Evolutionary conservation across 2,113 vertebrate species (phyloP).

Genomic region (Fulmarus glacialis): DNA sequence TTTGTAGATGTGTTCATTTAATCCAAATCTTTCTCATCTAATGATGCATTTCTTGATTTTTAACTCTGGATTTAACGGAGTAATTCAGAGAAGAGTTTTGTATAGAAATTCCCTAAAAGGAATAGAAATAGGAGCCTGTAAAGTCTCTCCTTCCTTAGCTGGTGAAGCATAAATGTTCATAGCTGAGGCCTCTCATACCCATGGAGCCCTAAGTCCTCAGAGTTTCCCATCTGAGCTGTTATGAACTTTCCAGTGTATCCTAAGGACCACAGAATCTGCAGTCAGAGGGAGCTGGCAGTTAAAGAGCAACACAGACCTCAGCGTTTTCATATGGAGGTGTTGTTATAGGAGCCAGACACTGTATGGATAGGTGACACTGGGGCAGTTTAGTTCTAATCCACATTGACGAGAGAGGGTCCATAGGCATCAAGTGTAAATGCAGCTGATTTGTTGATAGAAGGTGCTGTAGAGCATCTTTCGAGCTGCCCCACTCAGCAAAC

Average conservation of each 20-base stretch:
- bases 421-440: neutral
- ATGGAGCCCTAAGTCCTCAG: neutral
- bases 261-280: neutral
- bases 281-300: neutral
- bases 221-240: neutral
- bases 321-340: neutral
- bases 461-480: neutral
- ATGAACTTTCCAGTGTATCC: neutral
- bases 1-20: neutral
- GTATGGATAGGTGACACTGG: neutral
- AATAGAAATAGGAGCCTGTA: neutral
- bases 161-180: neutral
- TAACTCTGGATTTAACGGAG: neutral
- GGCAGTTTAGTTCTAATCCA: neutral
- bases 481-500: neutral
- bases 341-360: neutral
- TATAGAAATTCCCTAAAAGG: neutral
- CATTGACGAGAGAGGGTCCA: neutral
- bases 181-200: neutral
- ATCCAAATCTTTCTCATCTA: neutral
- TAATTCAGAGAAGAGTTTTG: neutral
- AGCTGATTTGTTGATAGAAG: neutral
- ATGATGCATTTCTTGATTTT: neutral
- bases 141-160: neutral
- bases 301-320: neutral